These are phyloP conservation scores for Drosophila parvula DNA, from an alignment of 1,140 invertebrate genomes.

Conservation along the genomic window DNA sequence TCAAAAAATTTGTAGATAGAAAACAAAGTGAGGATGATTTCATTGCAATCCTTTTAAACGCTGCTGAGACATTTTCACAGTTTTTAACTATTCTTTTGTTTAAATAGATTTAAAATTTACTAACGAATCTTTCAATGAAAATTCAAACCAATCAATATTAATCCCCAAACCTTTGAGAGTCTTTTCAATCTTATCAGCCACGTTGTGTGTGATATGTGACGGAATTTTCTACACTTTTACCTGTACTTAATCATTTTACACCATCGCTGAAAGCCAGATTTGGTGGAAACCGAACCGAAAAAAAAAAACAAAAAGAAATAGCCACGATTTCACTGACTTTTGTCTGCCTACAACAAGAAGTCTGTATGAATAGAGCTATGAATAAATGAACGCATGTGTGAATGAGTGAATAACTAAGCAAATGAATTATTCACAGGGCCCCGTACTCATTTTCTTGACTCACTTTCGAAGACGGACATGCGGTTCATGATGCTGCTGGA, in stretches of 20 bases:
- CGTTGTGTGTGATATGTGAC: slow-evolving; percentile 16
- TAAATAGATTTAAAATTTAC: background rate
- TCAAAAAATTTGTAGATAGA: background rate
- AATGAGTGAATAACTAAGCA: slow-evolving; percentile 6
- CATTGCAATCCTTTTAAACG: background rate
- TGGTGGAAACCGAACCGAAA: slow-evolving; percentile 16
- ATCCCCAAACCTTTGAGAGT: slow-evolving; percentile 7
- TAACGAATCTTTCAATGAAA: background rate
- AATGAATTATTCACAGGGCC: slow-evolving; percentile 37
- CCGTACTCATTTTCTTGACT: slow-evolving; percentile 38
- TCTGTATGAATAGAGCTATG: slow-evolving; percentile 25
- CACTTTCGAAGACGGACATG: slow-evolving; percentile 81
- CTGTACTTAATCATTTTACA: slow-evolving; percentile 46
- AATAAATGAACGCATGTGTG: slow-evolving; percentile 32
- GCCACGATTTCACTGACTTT: slow-evolving; percentile 43
- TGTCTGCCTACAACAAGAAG: slow-evolving; percentile 22
- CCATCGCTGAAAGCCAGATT: slow-evolving; percentile 28
- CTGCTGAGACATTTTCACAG: background rate
- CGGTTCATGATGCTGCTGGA: slow-evolving; percentile 76
- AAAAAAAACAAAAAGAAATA: slow-evolving; percentile 31
- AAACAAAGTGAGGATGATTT: background rate
- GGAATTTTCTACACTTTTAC: slow-evolving; percentile 51
- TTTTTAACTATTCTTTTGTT: background rate
- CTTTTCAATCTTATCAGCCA: slow-evolving; percentile 36
- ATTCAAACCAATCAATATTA: background rate